Evolutionary conservation across 2,888 invertebrate genomes (phyloP), one percentile per base, ranked within the genome.

Genomic region (Rhingia campestris): DNA sequence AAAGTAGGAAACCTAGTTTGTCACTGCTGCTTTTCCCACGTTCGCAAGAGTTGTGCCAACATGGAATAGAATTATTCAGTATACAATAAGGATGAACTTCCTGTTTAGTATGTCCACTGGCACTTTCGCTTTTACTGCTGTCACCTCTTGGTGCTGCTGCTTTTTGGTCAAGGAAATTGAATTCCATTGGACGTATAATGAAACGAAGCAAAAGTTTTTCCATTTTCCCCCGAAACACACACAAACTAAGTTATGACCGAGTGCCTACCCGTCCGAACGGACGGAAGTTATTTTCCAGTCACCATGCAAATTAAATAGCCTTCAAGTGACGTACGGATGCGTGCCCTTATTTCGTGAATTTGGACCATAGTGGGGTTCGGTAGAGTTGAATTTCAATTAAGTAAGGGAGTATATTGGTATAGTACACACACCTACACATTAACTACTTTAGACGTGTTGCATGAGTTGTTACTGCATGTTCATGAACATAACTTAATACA

Each of bases 201-300:
- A 51, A 75, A 64, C 74, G 14, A 75, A 81, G 76, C 72, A 72
- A 81, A 86, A 86, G 73, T 86, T 81, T 81, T 81, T 41, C 73
- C 56, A 77, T 86, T 82, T 73, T 76, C 66, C 33, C 47, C 66
- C 45, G 64, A 69, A 43, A 47, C 39, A 67, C 47, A 47, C 39
- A 67, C 47, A 58, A 72, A 66, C 66, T 76, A 14, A 75, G 54
- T 81, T 43, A 59, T 43, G 32, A 30, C 32, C 58, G 41, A 56
- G 35, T 12, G 6, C 41, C 10, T 14, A 58, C 35, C 54, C 49
- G 66, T 49, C 63, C 61, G 56, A 74, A 45, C 74, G 70, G 80
- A 84, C 70, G 79, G 80, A 84, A 80, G 75, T 70, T 70, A 80
- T 84, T 84, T 82, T 69, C 74, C 75, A 80, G 82, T 73, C 77